Base-by-base conservation (phyloP, 2,888 invertebrate genomes). In the Metopia argyrocephala region DNA sequence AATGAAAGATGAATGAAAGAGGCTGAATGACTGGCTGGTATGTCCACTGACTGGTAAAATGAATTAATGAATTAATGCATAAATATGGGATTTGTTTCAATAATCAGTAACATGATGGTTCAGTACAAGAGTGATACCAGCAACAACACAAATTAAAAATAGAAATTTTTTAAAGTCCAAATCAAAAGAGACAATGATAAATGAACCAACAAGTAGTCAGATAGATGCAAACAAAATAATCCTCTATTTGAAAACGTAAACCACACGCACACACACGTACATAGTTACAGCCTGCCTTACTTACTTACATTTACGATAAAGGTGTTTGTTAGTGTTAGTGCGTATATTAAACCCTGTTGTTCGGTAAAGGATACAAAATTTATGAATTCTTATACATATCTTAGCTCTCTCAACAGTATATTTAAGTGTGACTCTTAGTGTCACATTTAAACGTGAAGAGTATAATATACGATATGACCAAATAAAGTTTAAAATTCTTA, bases 11-110 rank as follows among this genome's bases (percentile, higher is more conserved):
- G 54, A 59, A 64, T 76, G 78, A 46, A 59, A 64, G n/a, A n/a
- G 68, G 64, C 2, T 38, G 12, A 5, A 0, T 31, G 31, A 3
- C 31, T 31, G 31, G 12, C 31, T 31, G 31, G 2, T 12, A 12
- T 7, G 31, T n/a, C n/a, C n/a, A n/a, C 0, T 31, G 31, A 28
- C 15, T 64, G 54, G 31, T 66, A 65, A 65, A 65, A 78, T 68
- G 50, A 80, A 78, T 75, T 70, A 80, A 80, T 80, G 70, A 79
- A 81, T 78, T 82, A 78, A 74, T 76, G 75, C 75, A 78, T 78
- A 71, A 80, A 78, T 71, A 78, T 78, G 78, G 69, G 74, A 81
- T 81, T 81, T 81, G 81, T 81, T 82, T 78, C 82, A 78, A 82
- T 82, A 78, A 74, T 76, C 79, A 56, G 25, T 38, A 65, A 59